phyloP scores from a whole-genome alignment of 2,797 vertebrate genomes.

The Peromyscus melanophrys region DNA sequence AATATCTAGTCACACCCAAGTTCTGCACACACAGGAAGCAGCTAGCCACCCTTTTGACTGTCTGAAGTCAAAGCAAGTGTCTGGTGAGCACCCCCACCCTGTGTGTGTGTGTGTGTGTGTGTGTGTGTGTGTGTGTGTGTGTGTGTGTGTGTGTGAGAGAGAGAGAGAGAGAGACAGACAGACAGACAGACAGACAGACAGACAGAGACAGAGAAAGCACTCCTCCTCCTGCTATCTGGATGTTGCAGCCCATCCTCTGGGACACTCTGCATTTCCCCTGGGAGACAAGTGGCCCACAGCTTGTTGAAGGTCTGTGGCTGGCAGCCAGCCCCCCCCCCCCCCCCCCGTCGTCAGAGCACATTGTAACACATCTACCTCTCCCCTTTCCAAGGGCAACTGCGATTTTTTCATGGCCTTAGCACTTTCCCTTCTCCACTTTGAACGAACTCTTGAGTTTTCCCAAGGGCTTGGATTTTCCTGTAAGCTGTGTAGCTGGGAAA shows the following conservation, averaged over 20 bases:
- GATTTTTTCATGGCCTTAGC: constrained; percentile 53
- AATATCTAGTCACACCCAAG: not conserved
- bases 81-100: not conserved
- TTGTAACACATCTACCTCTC: not conserved
- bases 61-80: not conserved
- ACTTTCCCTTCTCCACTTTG: constrained; percentile 72
- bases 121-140: not conserved
- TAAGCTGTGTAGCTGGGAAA: constrained; percentile 80
- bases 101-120: not conserved
- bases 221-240: not conserved
- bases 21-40: rapidly evolving
- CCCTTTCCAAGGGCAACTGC: constrained; percentile 37
- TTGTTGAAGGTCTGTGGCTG: rapidly evolving
- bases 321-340: too few species aligned
- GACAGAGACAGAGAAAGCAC: not conserved
- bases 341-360: rapidly evolving
- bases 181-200: not conserved
- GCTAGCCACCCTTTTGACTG: not conserved
- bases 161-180: not conserved
- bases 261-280: rapidly evolving
- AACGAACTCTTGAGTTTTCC: constrained; percentile 59
- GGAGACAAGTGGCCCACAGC: rapidly evolving
- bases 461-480: constrained; percentile 65
- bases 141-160: not conserved
- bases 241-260: rapidly evolving